Evolutionary conservation across 92 coral and sea anemone genomes (phyloP).

Genomic region (Paragorgia papillata): DNA sequence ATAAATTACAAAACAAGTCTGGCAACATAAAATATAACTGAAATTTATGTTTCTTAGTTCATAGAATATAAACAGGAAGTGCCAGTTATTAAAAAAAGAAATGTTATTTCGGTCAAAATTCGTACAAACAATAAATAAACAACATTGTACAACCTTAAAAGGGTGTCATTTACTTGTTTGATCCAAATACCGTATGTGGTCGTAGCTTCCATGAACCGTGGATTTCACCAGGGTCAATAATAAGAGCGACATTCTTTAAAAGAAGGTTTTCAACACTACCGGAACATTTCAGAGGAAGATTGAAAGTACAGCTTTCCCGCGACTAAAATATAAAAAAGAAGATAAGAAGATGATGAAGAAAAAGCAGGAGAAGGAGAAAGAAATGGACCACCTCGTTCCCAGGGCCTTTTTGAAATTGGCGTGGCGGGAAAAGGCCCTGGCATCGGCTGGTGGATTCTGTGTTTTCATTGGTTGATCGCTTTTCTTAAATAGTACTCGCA

Average conservation of each 20-base stretch:
- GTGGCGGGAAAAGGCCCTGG: no score
- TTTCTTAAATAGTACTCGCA: no score
- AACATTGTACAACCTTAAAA: not conserved
- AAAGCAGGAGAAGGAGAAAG: not conserved
- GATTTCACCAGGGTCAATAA: conserved; percentile 83
- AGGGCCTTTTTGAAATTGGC: no score
- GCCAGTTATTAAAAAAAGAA: not conserved
- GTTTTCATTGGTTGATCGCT: no score
- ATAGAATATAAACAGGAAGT: no score
- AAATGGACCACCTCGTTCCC: no score
- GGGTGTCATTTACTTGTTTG: not conserved
- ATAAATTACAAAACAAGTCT: not conserved
- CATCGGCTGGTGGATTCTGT: no score
- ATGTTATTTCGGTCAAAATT: not conserved
- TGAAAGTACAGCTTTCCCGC: conserved; percentile 74
- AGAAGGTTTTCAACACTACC: conserved; percentile 69
- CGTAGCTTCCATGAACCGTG: conserved; percentile 76
- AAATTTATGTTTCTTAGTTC: no score
- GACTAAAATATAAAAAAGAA: conserved; percentile 57
- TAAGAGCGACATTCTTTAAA: conserved; percentile 79
- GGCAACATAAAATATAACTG: no score
- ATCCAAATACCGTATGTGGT: conserved; percentile 6
- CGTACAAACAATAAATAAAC: not conserved
- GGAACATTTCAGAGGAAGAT: conserved; percentile 73
- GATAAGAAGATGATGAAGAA: not conserved